Conservation (phyloP, 2,797 vertebrate genomes). For the Sternarchorhynchus goeldii region DNA sequence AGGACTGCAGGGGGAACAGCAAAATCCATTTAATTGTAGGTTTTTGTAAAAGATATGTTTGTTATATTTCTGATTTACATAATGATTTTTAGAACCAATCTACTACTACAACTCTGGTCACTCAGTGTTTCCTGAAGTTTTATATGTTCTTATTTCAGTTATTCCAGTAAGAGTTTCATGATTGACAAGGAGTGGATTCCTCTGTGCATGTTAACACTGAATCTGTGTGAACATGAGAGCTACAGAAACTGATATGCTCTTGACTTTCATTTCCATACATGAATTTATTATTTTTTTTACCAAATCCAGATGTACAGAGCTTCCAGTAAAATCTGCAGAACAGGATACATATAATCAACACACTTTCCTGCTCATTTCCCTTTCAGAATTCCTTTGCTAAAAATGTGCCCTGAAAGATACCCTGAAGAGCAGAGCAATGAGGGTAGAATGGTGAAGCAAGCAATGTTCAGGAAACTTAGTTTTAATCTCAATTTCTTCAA, state of each 20-base stretch:
- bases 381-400: not conserved
- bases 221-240: not conserved
- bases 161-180: too few relatives aligned
- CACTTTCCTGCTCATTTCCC: not conserved
- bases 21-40: too few relatives aligned
- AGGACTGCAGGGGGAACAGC: too few relatives aligned
- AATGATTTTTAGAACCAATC: too few relatives aligned
- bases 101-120: too few relatives aligned
- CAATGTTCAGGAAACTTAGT: too few relatives aligned
- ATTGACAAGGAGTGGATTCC: too few relatives aligned
- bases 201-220: not conserved
- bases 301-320: conserved; percentile 2
- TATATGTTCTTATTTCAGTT: too few relatives aligned
- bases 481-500: too few relatives aligned
- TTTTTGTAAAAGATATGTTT: too few relatives aligned
- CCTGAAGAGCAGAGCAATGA: not conserved
- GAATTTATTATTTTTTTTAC: not conserved
- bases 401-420: not conserved
- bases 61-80: too few relatives aligned
- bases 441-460: not conserved
- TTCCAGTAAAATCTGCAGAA: not conserved
- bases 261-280: not conserved
- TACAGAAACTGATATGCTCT: not conserved
- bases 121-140: too few relatives aligned
- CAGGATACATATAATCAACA: not conserved